Base-by-base conservation (phyloP, 2,888 invertebrate species). In the Tetrapedia diversipes region DNA sequence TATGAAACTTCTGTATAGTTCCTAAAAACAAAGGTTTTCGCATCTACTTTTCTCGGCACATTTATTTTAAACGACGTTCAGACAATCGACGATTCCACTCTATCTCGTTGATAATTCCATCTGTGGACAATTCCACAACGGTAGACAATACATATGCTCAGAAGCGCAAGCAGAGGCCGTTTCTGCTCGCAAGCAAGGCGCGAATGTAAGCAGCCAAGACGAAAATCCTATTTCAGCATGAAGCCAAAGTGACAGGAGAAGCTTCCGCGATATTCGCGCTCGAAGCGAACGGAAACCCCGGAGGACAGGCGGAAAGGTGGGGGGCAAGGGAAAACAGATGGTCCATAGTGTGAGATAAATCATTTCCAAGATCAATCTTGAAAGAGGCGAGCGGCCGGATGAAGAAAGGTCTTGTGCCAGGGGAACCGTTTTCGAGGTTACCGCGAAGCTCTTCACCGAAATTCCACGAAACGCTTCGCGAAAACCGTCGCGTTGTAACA, bases 291-390 rank as follows among this genome's bases (percentile, higher is more conserved):
- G 53, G 71, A 64, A 67, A 19, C 59, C 7, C 27, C 27, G n/a
- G 8, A 1, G 34, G 7, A 19, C 6, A 2, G 34, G 56, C 45
- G 22, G 53, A 45, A 34, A 2, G 34, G 56, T 37, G 22, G 53
- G 37, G 27, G 60, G 39, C 41, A 54, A 32, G 54, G 56, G 54
- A 45, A 68, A 67, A 60, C 67, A 56, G 75, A 79, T 73, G 73
- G 66, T 27, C n/a, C 57, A 16, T 43, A 29, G 53, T 16, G 39
- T 22, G 43, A 70, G 74, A 80, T 71, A 71, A 80, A 79, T 80
- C 79, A 75, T 79, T 65, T 54, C 45, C 29, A 47, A 57, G 68
- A 82, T 82, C 82, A 72, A 70, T 81, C 78, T 71, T 49, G 56
- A 43, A 54, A 53, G 34, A 56, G 73, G 22, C 65, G 56, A 47